Conservation (phyloP, 2,797 vertebrate genomes). For the Microtus agrestis region DNA sequence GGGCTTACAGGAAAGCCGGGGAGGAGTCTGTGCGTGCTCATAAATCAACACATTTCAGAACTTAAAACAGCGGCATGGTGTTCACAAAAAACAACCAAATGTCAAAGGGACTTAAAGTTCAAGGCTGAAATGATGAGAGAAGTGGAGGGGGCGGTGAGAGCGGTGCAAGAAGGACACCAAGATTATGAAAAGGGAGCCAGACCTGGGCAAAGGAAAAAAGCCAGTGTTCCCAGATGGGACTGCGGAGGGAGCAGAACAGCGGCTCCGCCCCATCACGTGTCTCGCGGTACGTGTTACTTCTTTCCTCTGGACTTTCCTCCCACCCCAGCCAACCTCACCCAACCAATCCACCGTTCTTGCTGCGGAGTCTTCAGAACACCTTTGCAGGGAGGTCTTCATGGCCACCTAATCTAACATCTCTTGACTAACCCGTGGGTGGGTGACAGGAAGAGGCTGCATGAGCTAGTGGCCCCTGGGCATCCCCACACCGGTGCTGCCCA, state of each 20-base stretch:
- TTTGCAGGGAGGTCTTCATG: not conserved
- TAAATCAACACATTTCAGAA: not conserved
- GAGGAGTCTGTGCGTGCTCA: not conserved
- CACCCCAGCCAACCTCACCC: not conserved
- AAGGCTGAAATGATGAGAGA: constrained; percentile 7
- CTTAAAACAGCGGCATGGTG: not conserved
- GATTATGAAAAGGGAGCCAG: not conserved
- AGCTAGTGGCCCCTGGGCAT: not conserved
- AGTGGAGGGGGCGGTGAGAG: not conserved
- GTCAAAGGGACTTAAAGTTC: constrained; percentile 17
- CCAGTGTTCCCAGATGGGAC: accelerated
- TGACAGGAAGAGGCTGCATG: not conserved
- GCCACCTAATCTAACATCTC: not conserved
- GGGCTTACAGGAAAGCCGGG: not conserved
- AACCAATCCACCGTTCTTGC: not conserved
- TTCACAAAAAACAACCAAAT: constrained; percentile 11
- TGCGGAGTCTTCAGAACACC: not conserved
- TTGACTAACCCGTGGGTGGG: not conserved
- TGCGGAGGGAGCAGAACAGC: accelerated
- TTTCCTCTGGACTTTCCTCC: not conserved
- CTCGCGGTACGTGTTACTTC: not conserved
- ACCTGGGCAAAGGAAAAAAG: too few species aligned
- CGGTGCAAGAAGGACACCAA: not conserved
- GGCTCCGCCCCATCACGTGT: not conserved
- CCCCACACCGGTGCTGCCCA: not conserved